Conservation (phyloP, 1,140 invertebrate genomes). For the roundworm (Caenorhabditis elegans) region DNA sequence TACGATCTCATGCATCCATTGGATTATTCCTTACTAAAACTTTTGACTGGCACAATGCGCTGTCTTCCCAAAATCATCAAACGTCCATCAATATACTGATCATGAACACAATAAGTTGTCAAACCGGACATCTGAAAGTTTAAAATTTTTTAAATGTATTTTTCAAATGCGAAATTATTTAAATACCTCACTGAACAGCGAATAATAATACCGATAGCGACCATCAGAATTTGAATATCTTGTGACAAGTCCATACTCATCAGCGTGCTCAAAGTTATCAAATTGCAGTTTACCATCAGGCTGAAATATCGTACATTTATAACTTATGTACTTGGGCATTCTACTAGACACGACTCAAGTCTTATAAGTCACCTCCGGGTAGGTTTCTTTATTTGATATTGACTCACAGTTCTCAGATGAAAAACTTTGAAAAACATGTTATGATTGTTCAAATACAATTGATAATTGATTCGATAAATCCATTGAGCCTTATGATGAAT, state of each 20-base stretch:
- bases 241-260: not conserved
- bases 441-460: not conserved
- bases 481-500: not conserved
- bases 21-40: not conserved
- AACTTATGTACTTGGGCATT: too few relatives aligned
- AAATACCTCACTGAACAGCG: not conserved
- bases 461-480: slow-evolving; percentile 16
- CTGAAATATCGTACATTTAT: not conserved
- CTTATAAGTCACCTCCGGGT: too few relatives aligned
- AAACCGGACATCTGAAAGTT: not conserved
- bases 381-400: too few relatives aligned
- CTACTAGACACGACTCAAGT: too few relatives aligned
- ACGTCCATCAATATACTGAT: not conserved
- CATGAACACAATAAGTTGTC: not conserved
- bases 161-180: not conserved
- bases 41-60: not conserved
- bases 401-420: not conserved
- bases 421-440: slow-evolving; percentile 23
- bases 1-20: not conserved
- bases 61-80: not conserved
- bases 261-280: not conserved
- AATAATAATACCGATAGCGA: not conserved
- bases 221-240: not conserved
- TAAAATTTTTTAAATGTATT: too few relatives aligned
- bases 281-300: not conserved